Percentiles rank a stretch among this genome's conserved stretches.
These are phyloP conservation scores for Tipula vernalis DNA, from an alignment of 2,888 invertebrate genomes.

Conservation along the genomic window DNA sequence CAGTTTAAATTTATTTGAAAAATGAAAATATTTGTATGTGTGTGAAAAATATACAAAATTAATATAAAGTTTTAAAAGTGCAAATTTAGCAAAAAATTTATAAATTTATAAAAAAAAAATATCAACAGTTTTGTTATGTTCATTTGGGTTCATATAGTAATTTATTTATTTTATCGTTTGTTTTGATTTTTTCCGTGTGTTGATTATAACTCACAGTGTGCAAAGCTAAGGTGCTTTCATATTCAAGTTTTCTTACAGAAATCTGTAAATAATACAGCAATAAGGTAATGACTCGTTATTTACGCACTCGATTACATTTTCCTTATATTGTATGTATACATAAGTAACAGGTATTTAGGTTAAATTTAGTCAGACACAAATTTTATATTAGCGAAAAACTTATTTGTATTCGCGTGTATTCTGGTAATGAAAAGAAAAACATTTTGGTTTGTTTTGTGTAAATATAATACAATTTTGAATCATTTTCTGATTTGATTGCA, in stretches of 20 bases:
- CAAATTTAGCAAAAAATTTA: neutral
- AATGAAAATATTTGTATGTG: neutral
- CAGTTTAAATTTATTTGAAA: neutral
- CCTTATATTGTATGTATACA: too few relatives aligned
- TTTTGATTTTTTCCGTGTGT: neutral
- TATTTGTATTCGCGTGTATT: neutral
- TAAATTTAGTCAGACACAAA: neutral
- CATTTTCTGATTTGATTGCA: too few relatives aligned
- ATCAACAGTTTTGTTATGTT: neutral
- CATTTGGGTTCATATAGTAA: neutral
- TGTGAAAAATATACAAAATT: neutral
- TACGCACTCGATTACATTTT: neutral
- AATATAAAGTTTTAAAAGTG: neutral
- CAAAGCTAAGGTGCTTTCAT: neutral
- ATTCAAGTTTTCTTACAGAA: neutral
- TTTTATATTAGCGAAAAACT: too few relatives aligned
- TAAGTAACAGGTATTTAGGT: too few relatives aligned
- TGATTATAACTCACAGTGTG: neutral
- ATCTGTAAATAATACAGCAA: neutral
- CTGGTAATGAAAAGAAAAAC: neutral
- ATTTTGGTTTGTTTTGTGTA: neutral
- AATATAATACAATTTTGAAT: neutral
- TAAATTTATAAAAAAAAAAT: neutral
- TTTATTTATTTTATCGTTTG: neutral
- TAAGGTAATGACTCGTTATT: neutral